Base-by-base conservation (phyloP, 2,113 vertebrate species). In the Catharus bicknelli region DNA sequence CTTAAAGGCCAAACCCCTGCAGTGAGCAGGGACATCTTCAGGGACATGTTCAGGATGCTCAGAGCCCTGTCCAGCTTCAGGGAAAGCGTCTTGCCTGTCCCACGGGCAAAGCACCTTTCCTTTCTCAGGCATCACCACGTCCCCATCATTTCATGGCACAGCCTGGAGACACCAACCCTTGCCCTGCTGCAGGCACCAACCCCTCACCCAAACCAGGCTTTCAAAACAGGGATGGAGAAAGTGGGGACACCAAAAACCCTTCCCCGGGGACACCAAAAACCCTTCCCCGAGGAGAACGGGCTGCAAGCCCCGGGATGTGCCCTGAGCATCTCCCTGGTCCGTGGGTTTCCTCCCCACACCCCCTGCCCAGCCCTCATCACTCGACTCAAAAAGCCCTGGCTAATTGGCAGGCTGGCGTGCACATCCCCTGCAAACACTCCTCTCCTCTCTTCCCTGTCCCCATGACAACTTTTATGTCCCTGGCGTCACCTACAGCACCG, bases 401-500 rank as follows among this genome's bases (percentile, higher is more conserved):
- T 94, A 87, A 96, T 85, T 85, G 88, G 92, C 90, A 91, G 87
- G 73, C 81, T 54, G 69, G 59, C 51, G 7, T 3, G 20, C 53
- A 38, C n/a, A 19, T 67, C 67, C 75, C 75, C 26, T 6, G 57
- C 5, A 15, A 64, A 27, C 58, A 15, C 88, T 90, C 42, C 69
- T 88, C 43, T 6, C 68, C 55, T 86, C 68, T 90, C 66, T 34
- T 42, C 59, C 81, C 47, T 47, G 91, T 94, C 94, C 95, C 93
- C 93, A 90, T 92, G 95, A 95, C 95, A 92, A 86, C 89, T 96
- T 95, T 93, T 90, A 81, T 94, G 76, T 82, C 78, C 2, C 47
- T 38, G 4, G 1, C 16, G 2, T 93, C 86, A 66, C 91, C 90
- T 51, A 7, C 55, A 43, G 83, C 76, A 4, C 5, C 1, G 3